Conservation (phyloP, 2,888 invertebrate species). For the Galeopsomyia nigrocyanea region DNA sequence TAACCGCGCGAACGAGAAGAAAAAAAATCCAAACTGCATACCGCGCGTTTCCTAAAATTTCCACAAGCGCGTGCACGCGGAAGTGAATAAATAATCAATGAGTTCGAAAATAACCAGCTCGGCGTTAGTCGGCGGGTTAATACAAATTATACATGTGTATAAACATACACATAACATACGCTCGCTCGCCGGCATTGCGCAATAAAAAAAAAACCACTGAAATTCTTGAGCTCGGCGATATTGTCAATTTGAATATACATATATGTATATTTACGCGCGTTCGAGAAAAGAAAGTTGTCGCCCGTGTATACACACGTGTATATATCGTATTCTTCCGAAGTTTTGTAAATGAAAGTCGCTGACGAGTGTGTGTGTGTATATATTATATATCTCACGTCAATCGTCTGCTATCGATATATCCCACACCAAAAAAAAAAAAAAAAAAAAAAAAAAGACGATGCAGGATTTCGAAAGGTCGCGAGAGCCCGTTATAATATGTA, state of each 20-base stretch:
- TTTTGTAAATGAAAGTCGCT: slow-evolving; percentile 42
- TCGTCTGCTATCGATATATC: background rate
- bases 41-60: too few species aligned
- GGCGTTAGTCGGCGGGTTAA: background rate
- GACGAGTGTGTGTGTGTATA: background rate
- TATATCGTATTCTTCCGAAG: slow-evolving; percentile 12
- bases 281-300: slow-evolving; percentile 43
- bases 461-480: slow-evolving; percentile 33
- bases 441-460: too few species aligned
- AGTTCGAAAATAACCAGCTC: slow-evolving; percentile 26
- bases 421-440: background rate
- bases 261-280: slow-evolving; percentile 27
- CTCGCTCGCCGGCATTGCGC: background rate
- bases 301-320: slow-evolving; percentile 6
- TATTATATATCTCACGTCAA: slow-evolving; percentile 34
- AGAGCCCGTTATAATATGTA: too few species aligned
- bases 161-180: background rate
- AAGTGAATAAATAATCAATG: slow-evolving; percentile 20
- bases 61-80: background rate
- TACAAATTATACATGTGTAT: background rate
- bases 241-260: slow-evolving; percentile 4
- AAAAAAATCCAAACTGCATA: too few species aligned
- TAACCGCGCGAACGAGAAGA: too few species aligned
- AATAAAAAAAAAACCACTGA: background rate
- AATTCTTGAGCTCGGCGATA: background rate